Evolutionary conservation across 2,113 vertebrate genomes (phyloP).

Genomic region (Macrotis lagotis): DNA sequence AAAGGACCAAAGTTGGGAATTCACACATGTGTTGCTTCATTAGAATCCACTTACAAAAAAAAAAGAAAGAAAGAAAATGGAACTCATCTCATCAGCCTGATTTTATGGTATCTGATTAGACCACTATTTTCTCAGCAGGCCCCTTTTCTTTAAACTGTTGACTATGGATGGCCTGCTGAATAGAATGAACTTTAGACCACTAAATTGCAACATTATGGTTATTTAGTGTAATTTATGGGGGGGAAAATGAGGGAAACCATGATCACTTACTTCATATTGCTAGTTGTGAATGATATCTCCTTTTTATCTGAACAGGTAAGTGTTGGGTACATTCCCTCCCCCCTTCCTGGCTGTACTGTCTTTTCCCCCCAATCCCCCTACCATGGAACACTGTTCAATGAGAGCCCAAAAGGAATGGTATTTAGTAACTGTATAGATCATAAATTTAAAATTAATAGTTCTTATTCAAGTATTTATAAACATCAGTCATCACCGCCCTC

Average conservation of each 20-base stretch:
- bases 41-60: conserved; percentile 90
- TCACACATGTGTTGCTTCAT: conserved; percentile 89
- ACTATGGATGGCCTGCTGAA: conserved; percentile 95
- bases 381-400: conserved; percentile 79
- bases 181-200: conserved; percentile 95
- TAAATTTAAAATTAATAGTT: conserved; percentile 82
- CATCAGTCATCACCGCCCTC: conserved; percentile 70
- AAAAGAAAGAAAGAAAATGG: conserved; percentile 76
- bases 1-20: conserved; percentile 87
- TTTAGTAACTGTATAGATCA: conserved; percentile 69
- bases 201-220: conserved; percentile 99
- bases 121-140: conserved; percentile 99
- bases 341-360: conserved; percentile 57
- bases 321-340: conserved; percentile 81
- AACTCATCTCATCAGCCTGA: conserved; percentile 94
- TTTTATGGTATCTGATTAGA: conserved; percentile 98
- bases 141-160: conserved; percentile 96
- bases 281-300: conserved; percentile 88
- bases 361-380: conserved; percentile 75
- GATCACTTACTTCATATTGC: conserved; percentile 87
- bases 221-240: conserved; percentile 97
- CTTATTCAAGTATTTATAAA: conserved; percentile 75
- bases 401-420: conserved; percentile 66
- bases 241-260: conserved; percentile 83
- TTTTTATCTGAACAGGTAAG: conserved; percentile 85